Evolutionary conservation across 2,113 vertebrate species (phyloP), one percentile per base, ranked within the genome.

Genomic region (Caloenas nicobarica): DNA sequence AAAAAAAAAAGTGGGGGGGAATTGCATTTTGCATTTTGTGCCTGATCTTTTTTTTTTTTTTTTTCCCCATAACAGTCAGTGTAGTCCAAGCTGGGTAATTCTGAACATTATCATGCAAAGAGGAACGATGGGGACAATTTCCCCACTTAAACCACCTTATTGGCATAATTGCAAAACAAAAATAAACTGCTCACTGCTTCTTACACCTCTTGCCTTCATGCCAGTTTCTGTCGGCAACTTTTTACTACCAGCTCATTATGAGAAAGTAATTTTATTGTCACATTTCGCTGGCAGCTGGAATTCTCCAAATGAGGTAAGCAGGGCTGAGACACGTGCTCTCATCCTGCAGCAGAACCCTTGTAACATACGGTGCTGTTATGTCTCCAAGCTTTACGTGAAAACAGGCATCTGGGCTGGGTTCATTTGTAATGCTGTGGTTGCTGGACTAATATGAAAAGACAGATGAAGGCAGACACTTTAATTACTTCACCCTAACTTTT

Each of bases 401-500:
- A 95, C 4, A 76, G 76, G 77, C 65, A 77, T 66, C 82, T 72
- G 92, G 81, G 58, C 50, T 64, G 34, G 31, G 76, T 42, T 77
- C 53, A 66, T 89, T 87, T 91, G 69, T 86, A 83, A 82, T 7
- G 11, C 36, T 56, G 56, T 29, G 33, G 72, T 88, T 90, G 64
- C 65, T 57, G 12, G 54, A 64, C 88, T 95, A 69, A 95, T 44
- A 77, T 29, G 82, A 82, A 94, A 86, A 91, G 87, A 94, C 93
- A 97, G 89, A 97, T 83, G 66, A 95, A 97, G 77, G 71, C 93
- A 90, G 95, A 97, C 96, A 87, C 83, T 93, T 80, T 56, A 91
- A 87, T 96, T 95, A 94, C 86, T 96, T 91, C 96, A 92, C 97
- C 96, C 94, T 91, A 98, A 96, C 95, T 94, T 97, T 98, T 98